Conservation (phyloP, 1,140 invertebrate genomes). For the Linepithema humile region DNA sequence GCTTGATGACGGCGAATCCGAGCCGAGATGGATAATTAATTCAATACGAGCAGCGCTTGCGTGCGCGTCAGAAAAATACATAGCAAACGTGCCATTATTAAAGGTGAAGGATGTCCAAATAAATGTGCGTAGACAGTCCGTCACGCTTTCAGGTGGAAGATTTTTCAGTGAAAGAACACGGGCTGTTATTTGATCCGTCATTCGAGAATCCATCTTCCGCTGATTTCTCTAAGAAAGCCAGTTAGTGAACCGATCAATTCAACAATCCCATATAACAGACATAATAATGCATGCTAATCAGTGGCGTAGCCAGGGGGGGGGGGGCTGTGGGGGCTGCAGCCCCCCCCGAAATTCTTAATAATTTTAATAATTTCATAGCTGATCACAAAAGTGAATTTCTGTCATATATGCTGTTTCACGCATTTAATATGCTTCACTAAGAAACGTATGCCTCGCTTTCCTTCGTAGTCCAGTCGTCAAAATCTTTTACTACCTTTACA, state of each 20-base stretch:
- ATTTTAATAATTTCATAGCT: no score
- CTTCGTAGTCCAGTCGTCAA: no score
- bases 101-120: background rate
- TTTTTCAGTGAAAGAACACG: slow-evolving; percentile 2
- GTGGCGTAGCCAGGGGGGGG: no score
- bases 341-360: no score
- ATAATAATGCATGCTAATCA: background rate
- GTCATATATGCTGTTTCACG: no score
- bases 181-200: background rate
- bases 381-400: no score
- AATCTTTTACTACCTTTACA: no score
- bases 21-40: slow-evolving; percentile 18
- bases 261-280: no score
- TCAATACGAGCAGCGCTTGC: background rate
- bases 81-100: background rate
- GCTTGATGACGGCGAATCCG: background rate
- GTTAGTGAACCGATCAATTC: background rate
- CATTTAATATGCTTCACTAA: no score
- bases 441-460: no score
- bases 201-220: background rate
- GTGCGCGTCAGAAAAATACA: background rate
- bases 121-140: background rate
- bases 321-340: no score
- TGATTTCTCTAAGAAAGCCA: slow-evolving; percentile 13
- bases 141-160: slow-evolving; percentile 22